Base-by-base conservation (phyloP, 2,113 vertebrate genomes). In the Xenotilapia flavipinnis region DNA sequence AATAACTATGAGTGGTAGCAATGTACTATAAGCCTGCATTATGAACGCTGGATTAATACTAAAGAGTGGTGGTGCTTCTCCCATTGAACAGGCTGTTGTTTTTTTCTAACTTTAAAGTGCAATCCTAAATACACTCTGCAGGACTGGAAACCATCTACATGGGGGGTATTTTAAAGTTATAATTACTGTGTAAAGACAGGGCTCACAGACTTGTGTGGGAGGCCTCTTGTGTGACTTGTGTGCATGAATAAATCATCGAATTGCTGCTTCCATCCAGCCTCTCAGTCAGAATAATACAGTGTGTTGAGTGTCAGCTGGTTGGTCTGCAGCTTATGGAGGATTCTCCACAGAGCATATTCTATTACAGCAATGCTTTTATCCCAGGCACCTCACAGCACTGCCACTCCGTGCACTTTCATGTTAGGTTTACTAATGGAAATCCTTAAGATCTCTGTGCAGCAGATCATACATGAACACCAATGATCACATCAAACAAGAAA, bases 231-330 rank as follows among this genome's bases (percentile, higher is more conserved):
- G 17, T 77, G 73, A 73, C 15, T 77, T 77, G 73, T 38, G 26
- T 53, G 23, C 70, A 77, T 87, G 53, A 84, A 90, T 92, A 65
- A 86, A 87, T 86, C 28, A 88, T 54, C 5, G 2, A 19, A 26
- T 36, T 23, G 19, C 42, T 79, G 54, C 53, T 38, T 14, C 47
- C 60, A 49, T 40, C 36, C 77, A 45, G 19, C 21, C 9, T 49
- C 53, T 92, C 70, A 55, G 84, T 42, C 84, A 81, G 80, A 89
- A 87, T 87, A 90, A 87, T 47, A 77, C 56, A 86, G 62, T 21
- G 49, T 21, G 26, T 31, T 65, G 5, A 56, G 28, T 83, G 75
- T 62, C 70, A 55, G 10, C 33, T 31, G 42, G 58, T 65, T 31
- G 13, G 42, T 65, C 70, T 47, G 3, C 85, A 80, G 60, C 56